A percentile compares a stretch with the other conserved stretches of the same genome.
Evolutionary conservation across 2,888 invertebrate genomes (phyloP).

Genomic region (Candidula unifasciata): DNA sequence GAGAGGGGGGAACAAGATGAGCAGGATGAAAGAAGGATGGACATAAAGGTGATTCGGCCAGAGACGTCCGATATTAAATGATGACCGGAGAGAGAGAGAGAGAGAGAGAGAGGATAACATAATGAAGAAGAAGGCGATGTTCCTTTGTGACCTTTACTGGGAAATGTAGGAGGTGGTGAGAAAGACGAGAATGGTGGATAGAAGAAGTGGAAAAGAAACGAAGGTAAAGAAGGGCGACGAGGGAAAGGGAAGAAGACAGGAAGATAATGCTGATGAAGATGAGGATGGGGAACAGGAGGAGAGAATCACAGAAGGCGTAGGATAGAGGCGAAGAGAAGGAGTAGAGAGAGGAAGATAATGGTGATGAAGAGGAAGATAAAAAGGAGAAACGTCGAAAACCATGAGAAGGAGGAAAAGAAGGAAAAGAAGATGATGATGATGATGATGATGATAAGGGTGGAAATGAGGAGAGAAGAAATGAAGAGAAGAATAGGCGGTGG

Average conservation of each 20-base stretch:
- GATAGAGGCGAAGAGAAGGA: background rate
- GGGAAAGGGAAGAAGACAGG: background rate
- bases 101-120: background rate
- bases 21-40: background rate
- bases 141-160: no score
- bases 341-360: background rate
- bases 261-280: background rate
- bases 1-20: background rate
- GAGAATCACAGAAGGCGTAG: background rate
- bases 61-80: background rate
- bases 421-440: background rate
- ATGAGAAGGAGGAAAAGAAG: constrained; percentile 12
- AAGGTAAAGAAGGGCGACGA: background rate
- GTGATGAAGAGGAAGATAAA: background rate
- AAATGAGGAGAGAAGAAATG: background rate
- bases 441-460: background rate
- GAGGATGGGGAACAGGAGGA: background rate
- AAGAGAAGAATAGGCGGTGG: background rate
- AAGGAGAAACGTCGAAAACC: constrained; percentile 20
- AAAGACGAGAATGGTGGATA: background rate
- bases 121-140: background rate
- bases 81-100: background rate
- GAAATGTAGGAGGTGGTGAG: background rate
- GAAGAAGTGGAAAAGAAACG: background rate
- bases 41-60: background rate